Evolutionary conservation across 2,888 invertebrate genomes (phyloP).

Genomic region (Stegophylla sp.): DNA sequence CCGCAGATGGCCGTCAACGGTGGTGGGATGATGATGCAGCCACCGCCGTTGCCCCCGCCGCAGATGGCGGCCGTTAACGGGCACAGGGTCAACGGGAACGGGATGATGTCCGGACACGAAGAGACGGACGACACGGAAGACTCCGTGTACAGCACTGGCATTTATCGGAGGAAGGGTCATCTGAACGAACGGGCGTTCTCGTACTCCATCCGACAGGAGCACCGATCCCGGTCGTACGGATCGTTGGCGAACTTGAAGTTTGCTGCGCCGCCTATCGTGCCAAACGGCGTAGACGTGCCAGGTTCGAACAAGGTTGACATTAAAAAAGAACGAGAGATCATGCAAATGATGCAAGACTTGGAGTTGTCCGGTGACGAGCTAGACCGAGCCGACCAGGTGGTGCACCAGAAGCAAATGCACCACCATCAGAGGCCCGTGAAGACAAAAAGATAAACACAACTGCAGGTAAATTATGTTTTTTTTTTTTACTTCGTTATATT

Average conservation of each 20-base stretch:
- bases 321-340: slow-evolving; percentile 89
- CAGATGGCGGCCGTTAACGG: slow-evolving; percentile 34
- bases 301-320: slow-evolving; percentile 71
- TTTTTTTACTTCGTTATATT: too few species aligned
- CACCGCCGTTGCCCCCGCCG: slow-evolving; percentile 62
- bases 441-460: slow-evolving; percentile 31
- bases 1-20: slow-evolving; percentile 62
- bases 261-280: slow-evolving; percentile 71
- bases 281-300: slow-evolving; percentile 62
- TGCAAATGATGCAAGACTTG: slow-evolving; percentile 90
- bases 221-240: slow-evolving; percentile 89
- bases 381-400: slow-evolving; percentile 65
- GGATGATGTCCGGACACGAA: slow-evolving; percentile 61
- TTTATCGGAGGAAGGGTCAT: slow-evolving; percentile 89
- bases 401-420: slow-evolving; percentile 47
- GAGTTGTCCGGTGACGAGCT: slow-evolving; percentile 80
- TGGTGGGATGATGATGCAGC: slow-evolving; percentile 63
- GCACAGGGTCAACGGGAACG: slow-evolving; percentile 60
- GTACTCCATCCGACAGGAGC: slow-evolving; percentile 91
- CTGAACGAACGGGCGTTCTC: slow-evolving; percentile 91
- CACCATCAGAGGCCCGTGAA: slow-evolving; percentile 48
- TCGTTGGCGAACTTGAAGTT: slow-evolving; percentile 90
- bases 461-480: slow-evolving; percentile 33
- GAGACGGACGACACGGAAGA: slow-evolving; percentile 64
- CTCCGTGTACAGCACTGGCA: slow-evolving; percentile 79